phyloP scores from a whole-genome alignment of 2,888 invertebrate species.

The Nesidiocoris tenuis region DNA sequence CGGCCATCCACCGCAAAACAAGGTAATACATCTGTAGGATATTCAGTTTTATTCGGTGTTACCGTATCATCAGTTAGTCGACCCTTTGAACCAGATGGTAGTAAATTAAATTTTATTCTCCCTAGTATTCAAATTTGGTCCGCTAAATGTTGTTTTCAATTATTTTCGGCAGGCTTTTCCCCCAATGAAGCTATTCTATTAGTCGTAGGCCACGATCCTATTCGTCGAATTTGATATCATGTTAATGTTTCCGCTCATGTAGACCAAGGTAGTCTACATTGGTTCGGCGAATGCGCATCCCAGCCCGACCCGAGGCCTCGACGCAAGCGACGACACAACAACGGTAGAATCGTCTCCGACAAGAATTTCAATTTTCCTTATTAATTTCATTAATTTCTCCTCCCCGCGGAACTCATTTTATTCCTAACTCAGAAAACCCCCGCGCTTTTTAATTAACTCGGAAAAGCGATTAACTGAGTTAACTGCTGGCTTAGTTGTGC shows the following conservation, averaged over 20 bases:
- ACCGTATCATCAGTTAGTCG: too few relatives aligned
- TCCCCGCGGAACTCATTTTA: neutral
- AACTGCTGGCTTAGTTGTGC: neutral
- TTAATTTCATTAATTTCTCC: neutral
- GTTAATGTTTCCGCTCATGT: neutral
- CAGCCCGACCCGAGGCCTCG: constrained; percentile 27
- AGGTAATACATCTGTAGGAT: constrained; percentile 50
- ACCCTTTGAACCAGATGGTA: too few relatives aligned
- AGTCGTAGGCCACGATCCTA: too few relatives aligned
- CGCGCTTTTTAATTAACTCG: neutral
- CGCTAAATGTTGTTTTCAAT: constrained; percentile 11
- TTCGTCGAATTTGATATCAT: neutral
- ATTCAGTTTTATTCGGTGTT: too few relatives aligned
- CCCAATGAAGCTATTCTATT: too few relatives aligned
- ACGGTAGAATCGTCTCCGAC: constrained; percentile 8
- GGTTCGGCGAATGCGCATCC: constrained; percentile 46
- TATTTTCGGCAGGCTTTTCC: too few relatives aligned
- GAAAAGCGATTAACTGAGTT: neutral
- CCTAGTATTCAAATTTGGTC: too few relatives aligned
- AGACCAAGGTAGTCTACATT: constrained; percentile 36
- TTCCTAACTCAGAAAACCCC: neutral
- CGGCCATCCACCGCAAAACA: constrained; percentile 52
- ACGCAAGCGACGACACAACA: constrained; percentile 34
- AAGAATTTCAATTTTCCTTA: neutral
- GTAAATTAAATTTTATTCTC: too few relatives aligned